phyloP scores from a whole-genome alignment of 2,113 vertebrate species.

The Antennarius striatus region DNA sequence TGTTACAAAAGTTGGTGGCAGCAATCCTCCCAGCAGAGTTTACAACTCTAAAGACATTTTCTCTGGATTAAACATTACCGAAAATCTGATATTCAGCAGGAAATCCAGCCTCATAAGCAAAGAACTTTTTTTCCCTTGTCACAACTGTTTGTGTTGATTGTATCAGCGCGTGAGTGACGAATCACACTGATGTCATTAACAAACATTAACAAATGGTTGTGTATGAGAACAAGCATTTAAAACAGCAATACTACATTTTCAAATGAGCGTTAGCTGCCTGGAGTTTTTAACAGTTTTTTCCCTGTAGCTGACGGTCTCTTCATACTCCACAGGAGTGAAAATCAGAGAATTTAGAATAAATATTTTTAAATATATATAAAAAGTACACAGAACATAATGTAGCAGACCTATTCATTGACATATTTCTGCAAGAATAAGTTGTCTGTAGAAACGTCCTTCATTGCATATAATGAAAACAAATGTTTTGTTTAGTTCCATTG shows the following conservation, averaged over 20 bases:
- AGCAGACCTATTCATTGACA: constrained; percentile 21
- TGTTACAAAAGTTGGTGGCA: neutral
- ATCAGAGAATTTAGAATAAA: constrained; percentile 8
- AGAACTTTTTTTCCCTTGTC: neutral
- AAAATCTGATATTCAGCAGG: neutral
- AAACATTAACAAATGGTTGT: too few relatives aligned
- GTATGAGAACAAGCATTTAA: too few relatives aligned
- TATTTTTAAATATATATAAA: neutral
- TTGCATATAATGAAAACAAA: constrained; percentile 13
- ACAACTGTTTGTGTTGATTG: neutral
- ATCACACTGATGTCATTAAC: too few relatives aligned
- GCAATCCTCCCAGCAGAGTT: constrained; percentile 12
- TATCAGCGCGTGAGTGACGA: neutral
- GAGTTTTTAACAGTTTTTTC: constrained; percentile 5
- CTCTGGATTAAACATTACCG: neutral
- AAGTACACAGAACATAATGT: constrained; percentile 10
- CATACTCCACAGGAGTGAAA: constrained; percentile 18
- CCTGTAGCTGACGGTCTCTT: constrained; percentile 22
- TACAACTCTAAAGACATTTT: constrained; percentile 1
- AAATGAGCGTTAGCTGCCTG: neutral
- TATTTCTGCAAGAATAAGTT: constrained; percentile 11
- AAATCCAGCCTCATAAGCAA: constrained; percentile 1
- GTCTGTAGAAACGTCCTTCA: constrained; percentile 40
- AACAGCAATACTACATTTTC: neutral
- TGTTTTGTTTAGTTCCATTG: neutral